Evolutionary conservation across 2,888 invertebrate species (phyloP), one percentile per base, ranked within the genome.

Genomic region (Phalera bucephala): DNA sequence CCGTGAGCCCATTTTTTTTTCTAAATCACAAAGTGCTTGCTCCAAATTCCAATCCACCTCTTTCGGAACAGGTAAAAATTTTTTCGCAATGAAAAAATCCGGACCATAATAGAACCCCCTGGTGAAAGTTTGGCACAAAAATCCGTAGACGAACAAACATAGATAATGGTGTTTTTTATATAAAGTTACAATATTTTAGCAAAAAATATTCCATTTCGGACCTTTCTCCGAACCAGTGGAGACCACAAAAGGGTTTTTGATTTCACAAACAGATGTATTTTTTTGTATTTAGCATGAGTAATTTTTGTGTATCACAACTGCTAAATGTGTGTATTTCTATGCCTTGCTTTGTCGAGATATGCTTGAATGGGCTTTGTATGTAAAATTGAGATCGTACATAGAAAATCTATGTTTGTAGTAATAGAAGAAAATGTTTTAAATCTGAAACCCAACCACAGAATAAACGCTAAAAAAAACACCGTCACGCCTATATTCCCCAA

Each of bases 61-160:
- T 72, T 74, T 69, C 53, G 44, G 51, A 40, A 45, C 72, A 72
- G 72, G 72, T 72, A 71, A 55, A n/a, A 26, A 19, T 49, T 60
- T 59, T 64, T 66, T 66, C 43, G 47, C 26, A 35, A 10, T 27
- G 32, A 52, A 65, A 64, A 61, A 29, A 64, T 49, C 50, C 34
- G 29, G 63, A 64, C 72, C 48, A 52, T 67, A 66, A 67, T 14
- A 53, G 47, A 47, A 34, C 31, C 43, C 58, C 54, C 45, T n/a
- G 76, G 83, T 75, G 87, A 87, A 87, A 87, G 86, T 84, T 77
- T 80, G 74, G 73, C 72, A 72, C 72, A 76, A 79, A 68, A 75
- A 71, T 75, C 42, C 53, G 52, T 64, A 53, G 46, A 39, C 55
- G 67, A 66, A 65, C 71, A 73, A 76, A 76, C 61, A 74, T 40